Percentiles rank a stretch among this genome's conserved stretches.
Evolutionary conservation across 2,888 invertebrate species (phyloP).

Genomic region (Cheilosia urbana): DNA sequence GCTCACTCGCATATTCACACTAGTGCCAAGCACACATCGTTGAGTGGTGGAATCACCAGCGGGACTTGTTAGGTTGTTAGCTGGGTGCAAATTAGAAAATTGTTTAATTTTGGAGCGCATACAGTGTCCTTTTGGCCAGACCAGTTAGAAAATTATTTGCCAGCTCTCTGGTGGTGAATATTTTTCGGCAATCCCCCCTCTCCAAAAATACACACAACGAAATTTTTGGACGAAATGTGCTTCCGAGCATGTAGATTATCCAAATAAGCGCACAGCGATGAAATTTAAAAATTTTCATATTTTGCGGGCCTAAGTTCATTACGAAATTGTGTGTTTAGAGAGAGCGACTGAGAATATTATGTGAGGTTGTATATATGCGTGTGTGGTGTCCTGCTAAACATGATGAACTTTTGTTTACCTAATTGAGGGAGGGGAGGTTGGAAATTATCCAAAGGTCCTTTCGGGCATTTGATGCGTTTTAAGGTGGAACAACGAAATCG

Average conservation of each 20-base stretch:
- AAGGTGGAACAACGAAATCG: slow-evolving; percentile 46
- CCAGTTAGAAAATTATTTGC: slow-evolving; percentile 52
- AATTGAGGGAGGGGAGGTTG: slow-evolving; percentile 51
- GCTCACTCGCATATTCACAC: slow-evolving; percentile 46
- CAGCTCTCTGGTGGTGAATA: slow-evolving; percentile 13
- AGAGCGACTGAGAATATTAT: background rate
- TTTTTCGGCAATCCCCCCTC: background rate
- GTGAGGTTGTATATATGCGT: background rate
- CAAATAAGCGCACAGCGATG: slow-evolving; percentile 52
- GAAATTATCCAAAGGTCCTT: slow-evolving; percentile 60
- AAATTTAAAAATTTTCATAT: slow-evolving; percentile 71
- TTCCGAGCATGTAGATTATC: slow-evolving; percentile 48
- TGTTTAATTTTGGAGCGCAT: slow-evolving; percentile 66
- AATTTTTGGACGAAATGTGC: slow-evolving; percentile 36
- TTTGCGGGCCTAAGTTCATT: slow-evolving; percentile 63
- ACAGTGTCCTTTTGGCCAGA: slow-evolving; percentile 27
- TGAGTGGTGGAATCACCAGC: slow-evolving; percentile 55
- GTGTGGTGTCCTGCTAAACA: background rate
- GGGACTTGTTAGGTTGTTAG: slow-evolving; percentile 72
- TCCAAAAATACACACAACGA: slow-evolving; percentile 2
- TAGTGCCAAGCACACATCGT: slow-evolving; percentile 35
- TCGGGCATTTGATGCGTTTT: slow-evolving; percentile 63
- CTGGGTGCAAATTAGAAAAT: slow-evolving; percentile 75
- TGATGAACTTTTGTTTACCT: slow-evolving; percentile 69
- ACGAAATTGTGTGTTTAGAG: slow-evolving; percentile 22